Conservation (phyloP, 2,888 invertebrate species). For the Dexiosoma caninum region DNA sequence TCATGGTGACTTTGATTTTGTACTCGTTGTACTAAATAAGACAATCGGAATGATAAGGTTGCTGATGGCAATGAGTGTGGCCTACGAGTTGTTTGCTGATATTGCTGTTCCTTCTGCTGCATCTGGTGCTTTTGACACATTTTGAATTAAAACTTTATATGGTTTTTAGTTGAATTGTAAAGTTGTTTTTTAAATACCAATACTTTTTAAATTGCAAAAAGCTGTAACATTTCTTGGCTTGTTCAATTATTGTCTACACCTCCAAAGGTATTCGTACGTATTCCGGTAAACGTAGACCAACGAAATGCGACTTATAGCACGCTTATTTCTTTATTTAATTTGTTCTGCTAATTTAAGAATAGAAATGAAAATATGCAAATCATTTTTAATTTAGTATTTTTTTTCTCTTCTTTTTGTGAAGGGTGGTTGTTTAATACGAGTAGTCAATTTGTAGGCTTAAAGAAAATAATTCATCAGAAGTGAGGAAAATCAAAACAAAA, state of each 20-base stretch:
- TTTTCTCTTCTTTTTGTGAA: not conserved
- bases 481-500: not conserved
- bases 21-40: not conserved
- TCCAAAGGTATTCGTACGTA: not conserved
- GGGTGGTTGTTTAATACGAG: conserved; percentile 8
- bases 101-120: not conserved
- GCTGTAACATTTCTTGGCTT: conserved; percentile 30
- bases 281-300: not conserved
- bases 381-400: not conserved
- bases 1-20: conserved; percentile 14
- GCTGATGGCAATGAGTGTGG: not conserved
- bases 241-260: conserved; percentile 14
- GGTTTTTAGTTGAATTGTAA: not conserved
- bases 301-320: not conserved
- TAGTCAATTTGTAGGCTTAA: not conserved
- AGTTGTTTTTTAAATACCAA: not conserved
- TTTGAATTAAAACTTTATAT: not conserved
- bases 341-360: not conserved
- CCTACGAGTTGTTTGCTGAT: not conserved
- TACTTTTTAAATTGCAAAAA: conserved; percentile 38
- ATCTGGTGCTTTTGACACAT: conserved; percentile 30
- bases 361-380: not conserved
- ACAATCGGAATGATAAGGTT: not conserved
- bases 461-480: not conserved
- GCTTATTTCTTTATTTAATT: not conserved